Base-by-base conservation (phyloP, 2,888 invertebrate genomes). In the Salticus scenicus region DNA sequence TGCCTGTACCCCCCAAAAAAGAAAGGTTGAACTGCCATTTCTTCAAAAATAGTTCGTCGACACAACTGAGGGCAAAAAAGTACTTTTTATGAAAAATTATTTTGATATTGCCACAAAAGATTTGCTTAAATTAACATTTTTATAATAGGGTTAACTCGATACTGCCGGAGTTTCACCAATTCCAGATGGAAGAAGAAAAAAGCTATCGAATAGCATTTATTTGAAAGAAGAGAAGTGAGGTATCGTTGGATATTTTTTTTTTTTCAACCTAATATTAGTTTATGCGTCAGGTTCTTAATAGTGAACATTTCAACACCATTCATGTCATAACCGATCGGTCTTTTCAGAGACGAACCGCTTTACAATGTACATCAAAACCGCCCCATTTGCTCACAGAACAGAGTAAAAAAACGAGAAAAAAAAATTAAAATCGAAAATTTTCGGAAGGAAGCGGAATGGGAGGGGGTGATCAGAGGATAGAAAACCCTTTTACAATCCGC, bases 361-460 rank as follows among this genome's bases (percentile, higher is more conserved):
- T 5, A 57, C 57, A 57, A 57, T 57, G 24, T 57, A 10, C 20
- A 24, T 24, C 57, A 2, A 57, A 57, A 57, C 57, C 57, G 57
- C 57, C 57, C 57, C 57, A 57, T 57, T 57, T 57, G 57, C 57
- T n/a, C 20, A 37, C 37, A 37, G 57, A 57, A 57, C 20, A 17
- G 57, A 57, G 24, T 2, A n/a, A 57, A 57, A 57, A 57, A 24
- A 37, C 1, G 24, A 37, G 10, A 57, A 57, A 57, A 57, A 57
- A 17, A 5, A 24, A 24, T 0, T 2, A 57, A 57, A 57, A 57
- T 4, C 24, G 57, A 24, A 57, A 57, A 24, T 57, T 57, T 57
- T 57, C 24, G 20, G 57, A 24, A 57, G 57, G 57, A 57, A 57
- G 57, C 57, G 57, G 57, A 24, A 24, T 47, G n/a, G n/a, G 2